Percentiles rank a stretch among this genome's conserved stretches.
These are phyloP conservation scores for Etheostoma nigrum DNA, from an alignment of 2,797 vertebrate genomes.

Conservation along the genomic window DNA sequence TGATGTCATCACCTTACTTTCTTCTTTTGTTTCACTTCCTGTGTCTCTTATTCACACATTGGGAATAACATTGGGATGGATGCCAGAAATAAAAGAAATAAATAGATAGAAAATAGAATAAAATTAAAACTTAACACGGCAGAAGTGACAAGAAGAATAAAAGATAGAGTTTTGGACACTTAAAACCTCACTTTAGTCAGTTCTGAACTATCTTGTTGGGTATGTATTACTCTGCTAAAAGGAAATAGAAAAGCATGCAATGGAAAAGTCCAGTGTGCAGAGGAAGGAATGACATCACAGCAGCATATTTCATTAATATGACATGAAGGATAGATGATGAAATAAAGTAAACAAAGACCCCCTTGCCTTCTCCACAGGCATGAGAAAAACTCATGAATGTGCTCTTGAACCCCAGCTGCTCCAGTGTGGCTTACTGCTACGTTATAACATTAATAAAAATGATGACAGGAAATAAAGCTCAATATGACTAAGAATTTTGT, in stretches of 20 bases:
- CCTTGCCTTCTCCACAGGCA: neutral
- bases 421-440: neutral
- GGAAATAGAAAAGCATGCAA: neutral
- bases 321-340: slow-evolving; percentile 17
- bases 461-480: slow-evolving; percentile 1
- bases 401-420: neutral
- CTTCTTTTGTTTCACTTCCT: neutral
- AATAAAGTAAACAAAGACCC: slow-evolving; percentile 7
- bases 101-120: no score
- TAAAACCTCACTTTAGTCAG: neutral
- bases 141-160: neutral
- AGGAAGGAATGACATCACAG: neutral
- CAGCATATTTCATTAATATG: neutral
- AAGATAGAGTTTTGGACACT: neutral
- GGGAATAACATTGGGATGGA: neutral
- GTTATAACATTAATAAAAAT: neutral
- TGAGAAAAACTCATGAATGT: neutral
- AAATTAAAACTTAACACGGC: neutral
- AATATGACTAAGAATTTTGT: neutral
- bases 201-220: neutral
- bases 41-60: neutral
- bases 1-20: slow-evolving; percentile 1
- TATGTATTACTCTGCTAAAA: no score
- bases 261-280: neutral
- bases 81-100: neutral